phyloP scores from a whole-genome alignment of 2,888 invertebrate species.

The Drosophila aldrichi region DNA sequence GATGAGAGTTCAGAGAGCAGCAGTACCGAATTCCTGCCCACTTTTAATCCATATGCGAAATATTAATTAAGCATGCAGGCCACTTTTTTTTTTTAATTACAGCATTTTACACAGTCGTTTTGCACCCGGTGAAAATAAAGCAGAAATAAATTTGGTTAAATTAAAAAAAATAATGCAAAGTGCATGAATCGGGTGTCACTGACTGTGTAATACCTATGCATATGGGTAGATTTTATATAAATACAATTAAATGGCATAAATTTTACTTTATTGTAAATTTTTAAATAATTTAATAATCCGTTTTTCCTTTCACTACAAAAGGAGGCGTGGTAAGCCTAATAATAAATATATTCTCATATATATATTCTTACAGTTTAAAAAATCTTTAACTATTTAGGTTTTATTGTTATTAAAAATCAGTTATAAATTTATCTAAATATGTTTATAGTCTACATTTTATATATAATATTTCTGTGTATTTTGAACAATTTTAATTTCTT shows the following conservation, averaged over 20 bases:
- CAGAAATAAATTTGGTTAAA: not conserved
- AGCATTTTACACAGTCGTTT: conserved; percentile 7
- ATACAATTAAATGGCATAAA: not conserved
- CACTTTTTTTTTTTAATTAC: not conserved
- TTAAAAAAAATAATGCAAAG: not conserved
- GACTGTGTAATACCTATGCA: not conserved
- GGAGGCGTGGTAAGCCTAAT: no score
- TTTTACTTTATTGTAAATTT: not conserved
- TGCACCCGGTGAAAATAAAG: not conserved
- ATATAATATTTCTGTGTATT: no score
- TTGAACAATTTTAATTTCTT: no score
- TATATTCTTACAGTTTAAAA: no score
- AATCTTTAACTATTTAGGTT: no score
- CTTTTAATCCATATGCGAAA: conserved; percentile 13
- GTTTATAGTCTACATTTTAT: no score
- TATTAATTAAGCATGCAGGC: conserved; percentile 23
- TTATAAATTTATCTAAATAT: no score
- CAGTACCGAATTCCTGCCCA: conserved; percentile 6
- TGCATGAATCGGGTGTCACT: no score
- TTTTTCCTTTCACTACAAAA: not conserved
- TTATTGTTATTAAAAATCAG: no score
- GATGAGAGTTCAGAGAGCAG: not conserved
- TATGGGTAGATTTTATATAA: not conserved
- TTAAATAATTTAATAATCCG: no score
- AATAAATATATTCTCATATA: no score